Percentiles rank a stretch among this genome's conserved stretches.
Evolutionary conservation across 2,797 vertebrate species (phyloP).

Genomic region (Spinibarbus caldwelli): DNA sequence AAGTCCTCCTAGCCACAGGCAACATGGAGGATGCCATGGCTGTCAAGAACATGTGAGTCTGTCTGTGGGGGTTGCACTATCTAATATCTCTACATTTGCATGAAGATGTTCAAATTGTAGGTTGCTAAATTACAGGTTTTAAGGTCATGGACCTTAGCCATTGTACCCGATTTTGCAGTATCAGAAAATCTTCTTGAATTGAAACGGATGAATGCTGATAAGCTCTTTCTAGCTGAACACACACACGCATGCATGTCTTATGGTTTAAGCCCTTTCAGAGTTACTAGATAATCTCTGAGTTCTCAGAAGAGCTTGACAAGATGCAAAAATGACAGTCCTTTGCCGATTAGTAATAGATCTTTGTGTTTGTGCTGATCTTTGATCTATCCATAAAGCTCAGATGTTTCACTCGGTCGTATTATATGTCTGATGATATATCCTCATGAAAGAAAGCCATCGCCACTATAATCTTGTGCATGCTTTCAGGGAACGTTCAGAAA

Average conservation of each 20-base stretch:
- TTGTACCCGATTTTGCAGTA: slow-evolving; percentile 56
- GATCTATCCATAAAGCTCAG: slow-evolving; percentile 16
- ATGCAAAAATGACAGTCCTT: slow-evolving; percentile 31
- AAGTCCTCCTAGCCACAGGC: slow-evolving; percentile 73
- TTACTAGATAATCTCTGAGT: slow-evolving; percentile 49
- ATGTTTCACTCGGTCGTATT: slow-evolving; percentile 11
- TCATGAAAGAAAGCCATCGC: background rate
- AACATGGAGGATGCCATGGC: slow-evolving; percentile 75
- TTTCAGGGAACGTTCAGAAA: slow-evolving; percentile 17
- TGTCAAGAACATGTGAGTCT: slow-evolving; percentile 83
- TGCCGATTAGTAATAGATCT: slow-evolving; percentile 49
- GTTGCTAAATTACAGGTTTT: slow-evolving; percentile 14
- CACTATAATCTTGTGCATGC: slow-evolving; percentile 19
- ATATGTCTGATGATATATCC: slow-evolving; percentile 19
- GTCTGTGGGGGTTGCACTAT: background rate
- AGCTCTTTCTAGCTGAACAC: slow-evolving; percentile 12
- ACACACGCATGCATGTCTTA: slow-evolving; percentile 10
- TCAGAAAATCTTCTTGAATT: slow-evolving; percentile 28
- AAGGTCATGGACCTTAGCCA: slow-evolving; percentile 52
- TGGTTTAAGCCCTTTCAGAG: slow-evolving; percentile 12
- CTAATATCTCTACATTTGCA: slow-evolving; percentile 3
- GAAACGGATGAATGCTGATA: slow-evolving; percentile 23
- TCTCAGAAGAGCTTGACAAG: slow-evolving; percentile 40
- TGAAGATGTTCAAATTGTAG: no score
- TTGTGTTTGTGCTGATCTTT: slow-evolving; percentile 16